Evolutionary conservation across 2,888 invertebrate species (phyloP), one percentile per base, ranked within the genome.

Genomic region (Acanthosepion pharaonis): DNA sequence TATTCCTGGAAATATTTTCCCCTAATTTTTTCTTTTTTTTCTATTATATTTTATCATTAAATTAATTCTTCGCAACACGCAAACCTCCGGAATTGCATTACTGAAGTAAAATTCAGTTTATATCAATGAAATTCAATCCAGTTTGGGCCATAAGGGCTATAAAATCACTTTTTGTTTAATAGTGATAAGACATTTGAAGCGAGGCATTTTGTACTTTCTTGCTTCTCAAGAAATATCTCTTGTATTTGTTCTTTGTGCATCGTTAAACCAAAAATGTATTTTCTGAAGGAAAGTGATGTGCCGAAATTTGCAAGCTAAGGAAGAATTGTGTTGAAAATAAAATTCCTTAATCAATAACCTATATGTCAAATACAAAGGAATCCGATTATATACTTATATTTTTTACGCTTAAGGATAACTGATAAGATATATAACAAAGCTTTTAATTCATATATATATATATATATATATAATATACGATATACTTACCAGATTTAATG

Each of bases 301-400:
- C 78, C 78, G 8, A n/a, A 78, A 78, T 78, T 78, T 78, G n/a
- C 78, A 78, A 78, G 78, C 78, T 9, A 20, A 23, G 59, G 78
- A 6, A 78, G 15, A 78, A n/a, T 6, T 78, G 28, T n/a, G 28
- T 78, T 78, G n/a, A n/a, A 78, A 78, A 78, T 78, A n/a, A 78
- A 28, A 78, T 55, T 20, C 55, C 18, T 55, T 18, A 64, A 64
- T 78, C 78, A 78, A 78, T 78, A 78, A n/a, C 78, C 28, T 9
- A 78, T n/a, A 78, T 78, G 28, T 0, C 11, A n/a, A 78, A n/a
- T n/a, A 11, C 15, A n/a, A 59, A 59, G 23, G 20, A 78, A 78
- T 78, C 28, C n/a, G n/a, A 78, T 78, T 78, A 78, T 78, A n/a
- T 78, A 78, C 78, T 78, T n/a, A 78, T n/a, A n/a, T 78, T n/a